Percentiles rank a stretch among this genome's conserved stretches.
These are phyloP conservation scores for Lucinisca nassula DNA, from an alignment of 2,888 invertebrate species.

Conservation along the genomic window DNA sequence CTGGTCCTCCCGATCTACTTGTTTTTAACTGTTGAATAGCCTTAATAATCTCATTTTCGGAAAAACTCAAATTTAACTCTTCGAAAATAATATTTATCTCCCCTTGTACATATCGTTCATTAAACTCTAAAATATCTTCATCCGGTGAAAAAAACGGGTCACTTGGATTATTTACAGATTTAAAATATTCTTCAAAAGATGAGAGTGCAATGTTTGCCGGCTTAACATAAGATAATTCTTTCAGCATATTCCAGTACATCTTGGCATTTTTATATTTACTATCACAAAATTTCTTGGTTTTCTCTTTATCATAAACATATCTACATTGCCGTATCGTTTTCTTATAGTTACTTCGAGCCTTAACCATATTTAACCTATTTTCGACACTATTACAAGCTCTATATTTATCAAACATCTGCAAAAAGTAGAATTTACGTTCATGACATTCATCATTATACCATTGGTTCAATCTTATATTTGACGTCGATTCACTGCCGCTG, in stretches of 20 bases:
- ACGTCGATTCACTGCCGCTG: too few relatives aligned
- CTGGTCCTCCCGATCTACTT: not conserved
- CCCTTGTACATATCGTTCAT: not conserved
- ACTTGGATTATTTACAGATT: not conserved
- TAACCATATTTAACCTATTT: not conserved
- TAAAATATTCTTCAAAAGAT: slow-evolving; percentile 12
- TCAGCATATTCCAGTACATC: not conserved
- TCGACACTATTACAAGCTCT: not conserved
- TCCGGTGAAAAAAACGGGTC: not conserved
- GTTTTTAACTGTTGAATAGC: slow-evolving; percentile 22
- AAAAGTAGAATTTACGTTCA: not conserved
- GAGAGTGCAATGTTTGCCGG: not conserved
- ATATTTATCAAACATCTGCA: not conserved
- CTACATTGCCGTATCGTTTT: not conserved
- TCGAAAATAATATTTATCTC: not conserved
- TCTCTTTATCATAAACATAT: not conserved
- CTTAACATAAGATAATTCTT: not conserved
- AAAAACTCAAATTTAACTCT: not conserved
- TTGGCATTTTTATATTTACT: not conserved
- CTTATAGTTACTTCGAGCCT: not conserved
- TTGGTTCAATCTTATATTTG: not conserved
- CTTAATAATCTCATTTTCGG: not conserved
- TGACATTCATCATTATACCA: slow-evolving; percentile 1
- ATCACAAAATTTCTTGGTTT: not conserved
- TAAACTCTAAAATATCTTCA: not conserved